phyloP scores from a whole-genome alignment of 2,113 vertebrate genomes.

The Piaya cayana region DNA sequence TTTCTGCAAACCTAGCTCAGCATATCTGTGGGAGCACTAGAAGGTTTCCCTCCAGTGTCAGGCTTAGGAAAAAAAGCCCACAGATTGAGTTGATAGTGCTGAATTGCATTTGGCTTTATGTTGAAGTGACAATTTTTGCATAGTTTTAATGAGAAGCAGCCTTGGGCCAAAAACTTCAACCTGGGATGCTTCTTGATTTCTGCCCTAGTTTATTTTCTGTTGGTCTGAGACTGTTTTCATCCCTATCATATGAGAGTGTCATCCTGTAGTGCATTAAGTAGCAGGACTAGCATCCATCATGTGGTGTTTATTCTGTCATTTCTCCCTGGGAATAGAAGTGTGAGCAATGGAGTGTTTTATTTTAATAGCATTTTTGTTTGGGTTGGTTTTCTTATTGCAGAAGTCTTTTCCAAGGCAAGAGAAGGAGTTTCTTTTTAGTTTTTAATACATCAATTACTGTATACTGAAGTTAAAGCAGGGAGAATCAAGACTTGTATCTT shows the following conservation, averaged over 20 bases:
- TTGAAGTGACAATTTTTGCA: slow-evolving; percentile 43
- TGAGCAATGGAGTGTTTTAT: slow-evolving; percentile 49
- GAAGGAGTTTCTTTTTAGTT: not conserved
- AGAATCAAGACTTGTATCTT: not conserved
- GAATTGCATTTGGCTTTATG: slow-evolving; percentile 42
- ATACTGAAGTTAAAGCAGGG: not conserved
- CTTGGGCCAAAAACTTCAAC: slow-evolving; percentile 34
- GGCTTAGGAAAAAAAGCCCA: not conserved
- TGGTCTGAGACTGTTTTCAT: not conserved
- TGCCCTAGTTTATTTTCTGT: not conserved
- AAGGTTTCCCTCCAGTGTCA: slow-evolving; percentile 20
- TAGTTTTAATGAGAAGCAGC: slow-evolving; percentile 52
- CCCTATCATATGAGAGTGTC: not conserved
- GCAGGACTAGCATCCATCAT: not conserved
- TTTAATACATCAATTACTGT: not conserved
- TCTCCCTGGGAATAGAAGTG: slow-evolving; percentile 23
- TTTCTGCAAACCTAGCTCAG: not conserved
- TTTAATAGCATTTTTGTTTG: slow-evolving; percentile 30
- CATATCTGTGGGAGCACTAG: not conserved
- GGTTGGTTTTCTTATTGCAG: not conserved
- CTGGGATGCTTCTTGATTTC: not conserved
- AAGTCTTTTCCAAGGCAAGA: not conserved
- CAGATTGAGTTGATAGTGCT: not conserved
- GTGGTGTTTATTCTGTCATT: slow-evolving; percentile 30
- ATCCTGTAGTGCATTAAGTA: not conserved